phyloP scores from a whole-genome alignment of 2,113 vertebrate genomes.

The Pristiophorus japonicus region DNA sequence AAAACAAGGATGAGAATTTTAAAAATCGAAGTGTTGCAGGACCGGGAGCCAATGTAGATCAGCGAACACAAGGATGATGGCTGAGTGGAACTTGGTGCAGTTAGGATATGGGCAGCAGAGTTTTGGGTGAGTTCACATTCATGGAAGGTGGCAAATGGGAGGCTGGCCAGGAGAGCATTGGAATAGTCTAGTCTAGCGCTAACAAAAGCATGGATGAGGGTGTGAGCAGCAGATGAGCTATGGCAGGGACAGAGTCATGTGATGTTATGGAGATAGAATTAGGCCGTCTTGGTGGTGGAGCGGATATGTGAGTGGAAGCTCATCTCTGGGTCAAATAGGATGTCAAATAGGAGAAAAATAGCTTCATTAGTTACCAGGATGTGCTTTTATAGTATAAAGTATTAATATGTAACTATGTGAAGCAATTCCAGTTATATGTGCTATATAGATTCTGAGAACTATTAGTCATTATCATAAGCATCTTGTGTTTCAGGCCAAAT shows the following conservation, averaged over 20 bases:
- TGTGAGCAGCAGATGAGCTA: background rate
- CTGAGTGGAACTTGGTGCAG: background rate
- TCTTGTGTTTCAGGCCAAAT: constrained; percentile 65
- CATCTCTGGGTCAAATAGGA: background rate
- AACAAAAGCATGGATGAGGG: background rate
- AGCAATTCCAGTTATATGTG: background rate
- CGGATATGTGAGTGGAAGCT: background rate
- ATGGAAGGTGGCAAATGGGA: no score
- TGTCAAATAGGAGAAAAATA: background rate
- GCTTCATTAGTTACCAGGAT: background rate
- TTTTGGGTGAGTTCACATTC: background rate
- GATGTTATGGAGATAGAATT: background rate
- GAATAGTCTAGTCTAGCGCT: background rate
- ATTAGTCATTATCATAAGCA: background rate
- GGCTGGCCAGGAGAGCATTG: no score
- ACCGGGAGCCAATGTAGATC: background rate
- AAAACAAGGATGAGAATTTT: background rate
- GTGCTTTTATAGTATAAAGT: background rate
- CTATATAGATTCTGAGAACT: background rate
- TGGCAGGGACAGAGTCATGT: background rate
- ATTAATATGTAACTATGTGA: background rate
- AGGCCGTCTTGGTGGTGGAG: background rate
- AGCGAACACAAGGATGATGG: background rate
- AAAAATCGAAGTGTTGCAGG: background rate
- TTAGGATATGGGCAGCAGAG: background rate